Percentiles rank a stretch among this genome's conserved stretches.
Evolutionary conservation across 2,797 vertebrate species (phyloP).

Genomic region (Diplodus puntazzo): DNA sequence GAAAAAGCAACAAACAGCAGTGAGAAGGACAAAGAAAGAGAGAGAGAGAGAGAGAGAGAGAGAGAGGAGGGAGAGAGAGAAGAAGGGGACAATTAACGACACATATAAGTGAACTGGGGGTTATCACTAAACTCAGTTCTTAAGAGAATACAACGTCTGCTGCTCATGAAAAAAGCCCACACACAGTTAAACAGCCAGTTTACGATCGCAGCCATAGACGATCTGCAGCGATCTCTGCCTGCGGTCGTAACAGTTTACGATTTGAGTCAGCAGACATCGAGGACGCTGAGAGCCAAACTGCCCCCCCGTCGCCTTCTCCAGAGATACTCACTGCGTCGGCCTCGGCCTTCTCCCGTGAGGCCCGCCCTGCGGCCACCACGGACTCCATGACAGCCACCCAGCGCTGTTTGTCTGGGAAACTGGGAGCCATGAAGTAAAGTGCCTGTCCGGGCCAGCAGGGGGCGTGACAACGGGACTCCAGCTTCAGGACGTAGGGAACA

Average conservation of each 20-base stretch:
- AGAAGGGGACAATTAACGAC: constrained; percentile 79
- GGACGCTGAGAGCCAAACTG: constrained; percentile 4
- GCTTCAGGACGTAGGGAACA: constrained; percentile 95
- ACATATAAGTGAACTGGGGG: constrained; percentile 58
- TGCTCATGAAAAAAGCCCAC: constrained; percentile 21
- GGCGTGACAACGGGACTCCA: constrained; percentile 94
- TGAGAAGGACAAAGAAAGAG: constrained; percentile 58
- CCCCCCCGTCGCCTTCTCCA: background rate
- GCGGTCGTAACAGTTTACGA: constrained; percentile 21
- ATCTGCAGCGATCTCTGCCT: constrained; percentile 13
- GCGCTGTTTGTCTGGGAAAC: constrained; percentile 98
- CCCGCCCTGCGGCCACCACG: constrained; percentile 92
- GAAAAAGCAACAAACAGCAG: constrained; percentile 75
- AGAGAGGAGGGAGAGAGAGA: constrained; percentile 62
- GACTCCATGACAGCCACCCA: constrained; percentile 98
- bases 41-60: constrained; percentile 52
- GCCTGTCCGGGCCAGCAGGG: constrained; percentile 97
- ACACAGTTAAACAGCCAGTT: constrained; percentile 17
- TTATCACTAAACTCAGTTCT: constrained; percentile 34
- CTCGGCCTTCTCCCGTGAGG: constrained; percentile 96
- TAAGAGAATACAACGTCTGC: background rate
- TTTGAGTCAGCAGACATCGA: constrained; percentile 18
- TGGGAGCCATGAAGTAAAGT: constrained; percentile 95
- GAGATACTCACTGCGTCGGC: constrained; percentile 95
- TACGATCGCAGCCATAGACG: constrained; percentile 11